Evolutionary conservation across 2,888 invertebrate species (phyloP), one percentile per base, ranked within the genome.

Genomic region (Cantharis nigra): DNA sequence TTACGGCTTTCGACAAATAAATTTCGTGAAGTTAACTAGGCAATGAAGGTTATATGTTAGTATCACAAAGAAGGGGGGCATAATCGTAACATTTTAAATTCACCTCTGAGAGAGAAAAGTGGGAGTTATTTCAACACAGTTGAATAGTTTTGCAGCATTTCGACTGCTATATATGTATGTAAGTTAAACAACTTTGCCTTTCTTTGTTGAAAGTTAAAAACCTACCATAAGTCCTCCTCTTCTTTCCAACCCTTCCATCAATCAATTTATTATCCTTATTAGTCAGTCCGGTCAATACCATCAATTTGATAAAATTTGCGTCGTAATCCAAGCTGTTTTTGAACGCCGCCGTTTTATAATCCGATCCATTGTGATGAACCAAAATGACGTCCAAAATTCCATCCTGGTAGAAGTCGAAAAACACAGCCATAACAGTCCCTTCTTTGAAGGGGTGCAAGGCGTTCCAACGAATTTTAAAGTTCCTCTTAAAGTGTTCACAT

Each of bases 291-390:
- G 97, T 96, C 0, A 97, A 91, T 23, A 98, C 97, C 92, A 97
- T 96, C 0, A 98, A 96, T 90, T 98, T 98, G 1, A 98, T 93
- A 85, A 98, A 98, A 88, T 97, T 98, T 0, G 98, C 96, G 88
- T 98, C 98, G 89, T 97, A 97, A 85, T 97, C 96, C 73, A 97
- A 90, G 81, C 94, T 95, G 87, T 98, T 98, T 86, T 93, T 93
- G 84, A 96, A 95, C 0, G 97, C 96, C 76, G 93, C 92, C 73
- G 96, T 92, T 78, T 90, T 91, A 85, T 92, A 93, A 28, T 83
- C 83, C 23, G 84, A 84, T n/a, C 86, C 86, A 81, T 88, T 85
- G 70, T 88, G 88, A 11, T 87, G 86, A 1, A 89, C 89, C 23
- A 97, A 90, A 74, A 98, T 93, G 1, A 97, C 94, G 88, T 98